Evolutionary conservation across 2,888 invertebrate genomes (phyloP).

Genomic region (Lysandra coridon): DNA sequence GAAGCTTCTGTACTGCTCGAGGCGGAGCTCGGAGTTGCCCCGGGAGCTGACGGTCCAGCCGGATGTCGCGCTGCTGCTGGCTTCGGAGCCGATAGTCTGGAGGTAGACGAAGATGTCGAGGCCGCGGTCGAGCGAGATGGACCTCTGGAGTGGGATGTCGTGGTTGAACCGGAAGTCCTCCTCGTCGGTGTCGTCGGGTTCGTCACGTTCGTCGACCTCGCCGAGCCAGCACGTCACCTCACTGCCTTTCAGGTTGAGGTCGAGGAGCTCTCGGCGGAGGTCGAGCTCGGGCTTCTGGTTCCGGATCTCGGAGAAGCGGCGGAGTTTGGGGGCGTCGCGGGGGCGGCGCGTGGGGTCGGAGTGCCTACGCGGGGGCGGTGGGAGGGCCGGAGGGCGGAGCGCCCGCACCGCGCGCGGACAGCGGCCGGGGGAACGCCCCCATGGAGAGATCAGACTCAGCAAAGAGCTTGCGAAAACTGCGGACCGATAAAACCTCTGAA

Average conservation of each 20-base stretch:
- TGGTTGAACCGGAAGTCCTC: constrained; percentile 55
- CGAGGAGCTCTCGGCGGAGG: constrained; percentile 64
- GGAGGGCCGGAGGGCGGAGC: constrained; percentile 74
- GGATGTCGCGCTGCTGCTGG: constrained; percentile 45
- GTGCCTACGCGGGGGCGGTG: constrained; percentile 70
- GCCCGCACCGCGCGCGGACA: constrained; percentile 90
- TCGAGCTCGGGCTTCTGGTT: constrained; percentile 54
- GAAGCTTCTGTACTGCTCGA: constrained; percentile 61
- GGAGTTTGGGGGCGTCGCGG: constrained; percentile 36
- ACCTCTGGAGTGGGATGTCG: constrained; percentile 62
- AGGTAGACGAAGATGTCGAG: constrained; percentile 63
- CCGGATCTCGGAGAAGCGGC: constrained; percentile 54
- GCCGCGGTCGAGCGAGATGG: constrained; percentile 68
- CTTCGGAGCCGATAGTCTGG: constrained; percentile 55
- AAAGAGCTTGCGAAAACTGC: constrained; percentile 94
- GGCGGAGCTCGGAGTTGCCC: constrained; percentile 41
- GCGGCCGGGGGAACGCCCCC: constrained; percentile 89
- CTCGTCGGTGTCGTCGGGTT: constrained; percentile 45
- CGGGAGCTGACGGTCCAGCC: constrained; percentile 61
- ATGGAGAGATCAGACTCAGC: constrained; percentile 87
- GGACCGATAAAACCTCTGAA: constrained; percentile 41
- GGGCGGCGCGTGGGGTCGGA: constrained; percentile 47
- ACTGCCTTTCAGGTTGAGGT: constrained; percentile 56
- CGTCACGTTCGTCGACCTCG: constrained; percentile 50
- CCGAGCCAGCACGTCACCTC: constrained; percentile 69